Conservation (phyloP, 2,113 vertebrate genomes). For the Morone chrysops region DNA sequence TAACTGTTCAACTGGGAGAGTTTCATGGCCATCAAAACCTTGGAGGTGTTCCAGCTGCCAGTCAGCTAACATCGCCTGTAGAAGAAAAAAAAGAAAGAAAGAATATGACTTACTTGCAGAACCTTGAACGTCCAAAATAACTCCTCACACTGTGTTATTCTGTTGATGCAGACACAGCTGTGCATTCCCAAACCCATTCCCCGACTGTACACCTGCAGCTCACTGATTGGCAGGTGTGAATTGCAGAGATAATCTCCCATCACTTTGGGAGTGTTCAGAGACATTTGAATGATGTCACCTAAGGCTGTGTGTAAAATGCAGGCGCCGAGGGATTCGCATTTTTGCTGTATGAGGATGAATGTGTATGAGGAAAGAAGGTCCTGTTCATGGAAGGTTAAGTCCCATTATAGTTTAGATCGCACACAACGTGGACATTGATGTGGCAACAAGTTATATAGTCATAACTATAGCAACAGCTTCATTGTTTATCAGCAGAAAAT, state of each 20-base stretch:
- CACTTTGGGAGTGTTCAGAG: slow-evolving; percentile 47
- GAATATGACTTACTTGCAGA: neutral
- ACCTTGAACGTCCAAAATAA: slow-evolving; percentile 26
- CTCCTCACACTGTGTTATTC: slow-evolving; percentile 5
- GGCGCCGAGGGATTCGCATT: neutral
- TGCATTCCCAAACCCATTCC: slow-evolving; percentile 9
- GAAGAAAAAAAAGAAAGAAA: neutral
- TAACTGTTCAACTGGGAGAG: neutral
- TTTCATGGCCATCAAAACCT: slow-evolving; percentile 20
- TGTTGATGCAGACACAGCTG: slow-evolving; percentile 48
- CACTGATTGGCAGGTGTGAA: slow-evolving; percentile 67
- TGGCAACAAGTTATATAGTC: neutral
- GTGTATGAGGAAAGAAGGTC: neutral
- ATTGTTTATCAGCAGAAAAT: neutral
- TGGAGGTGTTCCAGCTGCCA: slow-evolving; percentile 13
- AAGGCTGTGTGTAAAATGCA: slow-evolving; percentile 36
- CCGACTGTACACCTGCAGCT: slow-evolving; percentile 56
- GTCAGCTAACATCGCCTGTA: neutral
- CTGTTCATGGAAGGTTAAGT: neutral
- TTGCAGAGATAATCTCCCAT: slow-evolving; percentile 57
- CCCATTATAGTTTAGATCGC: neutral
- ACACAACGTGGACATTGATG: neutral
- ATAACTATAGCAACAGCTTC: neutral
- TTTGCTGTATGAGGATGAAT: neutral
- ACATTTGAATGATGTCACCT: slow-evolving; percentile 59